Evolutionary conservation across 2,797 vertebrate genomes (phyloP), one percentile per base, ranked within the genome.

Genomic region (Falco peregrinus): DNA sequence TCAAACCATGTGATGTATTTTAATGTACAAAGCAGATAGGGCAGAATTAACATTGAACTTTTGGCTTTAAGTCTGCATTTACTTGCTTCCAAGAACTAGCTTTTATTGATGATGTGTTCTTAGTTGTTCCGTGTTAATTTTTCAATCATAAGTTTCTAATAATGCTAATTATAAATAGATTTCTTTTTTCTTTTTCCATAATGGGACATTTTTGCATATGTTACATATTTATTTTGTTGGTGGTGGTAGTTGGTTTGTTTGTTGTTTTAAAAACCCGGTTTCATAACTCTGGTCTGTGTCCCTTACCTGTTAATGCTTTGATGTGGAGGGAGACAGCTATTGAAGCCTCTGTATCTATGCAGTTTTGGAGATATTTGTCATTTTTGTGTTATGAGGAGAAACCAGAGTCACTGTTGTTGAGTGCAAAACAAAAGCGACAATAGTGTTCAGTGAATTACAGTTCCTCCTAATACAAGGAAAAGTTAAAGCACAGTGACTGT

Each of bases 121-220:
- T 71, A 93, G 57, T 37, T 93, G 70, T 76, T 80, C 9, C 31
- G 26, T 57, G 54, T 47, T 94, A 45, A 77, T 89, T 93, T 95
- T 89, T 85, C 84, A 86, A 60, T 39, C 67, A 51, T 59, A 80
- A 92, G 53, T 28, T 93, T 93, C 47, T 92, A 89, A 83, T 89
- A 80, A 68, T 70, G 26, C 7, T 89, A 50, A 90, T 68, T 35
- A 57, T 41, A 26, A 51, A 64, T 4, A 57, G 11, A 68, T 8
- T 29, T 67, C 47, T 54, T 90, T 67, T 54, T 90, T 56, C 4
- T 67, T 64, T 83, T 80, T 77, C 17, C 31, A 28, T 68, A 35
- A 43, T 54, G 28, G 61, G 39, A 61, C 20, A 7, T 81, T 95
- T 93, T 73, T n/a, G 4, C 43, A 15, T 51, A 33, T 69, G 15